These are phyloP conservation scores for Lampris megalopsis DNA, from an alignment of 2,113 vertebrate species.

Conservation along the genomic window DNA sequence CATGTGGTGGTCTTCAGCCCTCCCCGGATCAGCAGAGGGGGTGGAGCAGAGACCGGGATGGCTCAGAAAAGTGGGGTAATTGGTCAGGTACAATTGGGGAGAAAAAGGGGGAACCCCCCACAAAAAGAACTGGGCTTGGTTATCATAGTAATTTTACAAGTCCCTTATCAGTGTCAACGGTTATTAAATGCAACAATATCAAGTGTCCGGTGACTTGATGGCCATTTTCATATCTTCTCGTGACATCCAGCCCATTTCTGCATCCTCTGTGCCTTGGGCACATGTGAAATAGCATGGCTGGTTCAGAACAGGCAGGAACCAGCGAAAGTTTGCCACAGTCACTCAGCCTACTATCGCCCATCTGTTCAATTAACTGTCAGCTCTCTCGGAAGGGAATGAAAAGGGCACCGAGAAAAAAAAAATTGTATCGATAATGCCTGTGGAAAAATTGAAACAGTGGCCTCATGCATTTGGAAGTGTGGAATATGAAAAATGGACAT, in stretches of 20 bases:
- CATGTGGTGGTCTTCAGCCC: too few relatives aligned
- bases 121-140: background rate
- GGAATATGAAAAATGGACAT: slow-evolving; percentile 57
- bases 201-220: slow-evolving; percentile 47
- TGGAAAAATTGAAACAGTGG: slow-evolving; percentile 55
- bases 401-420: slow-evolving; percentile 31
- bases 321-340: slow-evolving; percentile 58
- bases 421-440: slow-evolving; percentile 46
- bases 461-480: slow-evolving; percentile 43
- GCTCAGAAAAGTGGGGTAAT: too few relatives aligned
- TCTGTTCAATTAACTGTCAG: slow-evolving; percentile 77
- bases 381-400: slow-evolving; percentile 61
- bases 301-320: slow-evolving; percentile 48
- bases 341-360: slow-evolving; percentile 66
- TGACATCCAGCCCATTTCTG: slow-evolving; percentile 56
- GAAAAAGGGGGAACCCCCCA: too few relatives aligned
- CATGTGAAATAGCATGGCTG: slow-evolving; percentile 37
- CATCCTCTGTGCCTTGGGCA: slow-evolving; percentile 49
- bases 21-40: too few relatives aligned
- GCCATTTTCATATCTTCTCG: slow-evolving; percentile 45
- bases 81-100: too few relatives aligned
- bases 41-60: too few relatives aligned
- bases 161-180: slow-evolving; percentile 61
- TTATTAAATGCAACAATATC: slow-evolving; percentile 61
- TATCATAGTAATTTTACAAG: slow-evolving; percentile 56